Evolutionary conservation across 2,888 invertebrate genomes (phyloP).

Genomic region (Oxystoma pomonae): DNA sequence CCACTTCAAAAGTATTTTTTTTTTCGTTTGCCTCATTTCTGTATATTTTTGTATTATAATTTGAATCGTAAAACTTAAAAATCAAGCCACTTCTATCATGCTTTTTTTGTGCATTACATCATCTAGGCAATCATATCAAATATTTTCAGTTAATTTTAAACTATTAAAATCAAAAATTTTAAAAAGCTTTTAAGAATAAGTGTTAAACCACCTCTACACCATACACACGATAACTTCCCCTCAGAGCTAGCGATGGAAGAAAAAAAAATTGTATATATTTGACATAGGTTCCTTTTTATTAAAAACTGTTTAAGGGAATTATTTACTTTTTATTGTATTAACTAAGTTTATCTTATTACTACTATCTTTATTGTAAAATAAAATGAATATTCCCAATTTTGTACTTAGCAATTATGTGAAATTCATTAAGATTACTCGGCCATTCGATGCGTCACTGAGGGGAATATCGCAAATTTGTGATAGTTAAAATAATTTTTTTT

Average conservation of each 20-base stretch:
- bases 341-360: constrained; percentile 40
- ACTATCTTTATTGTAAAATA: constrained; percentile 39
- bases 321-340: constrained; percentile 20
- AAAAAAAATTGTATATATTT: neutral
- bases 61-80: neutral
- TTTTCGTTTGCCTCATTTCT: neutral
- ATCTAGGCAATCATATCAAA: neutral
- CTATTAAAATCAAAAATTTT: neutral
- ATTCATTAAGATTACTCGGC: neutral
- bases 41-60: neutral
- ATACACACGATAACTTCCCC: constrained; percentile 25
- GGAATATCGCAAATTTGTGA: too few relatives aligned
- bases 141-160: neutral
- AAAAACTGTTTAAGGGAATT: too few relatives aligned
- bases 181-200: neutral
- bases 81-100: neutral
- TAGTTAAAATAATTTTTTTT: too few relatives aligned
- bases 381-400: constrained; percentile 33
- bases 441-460: too few relatives aligned
- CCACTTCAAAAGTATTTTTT: neutral
- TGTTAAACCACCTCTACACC: neutral
- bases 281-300: neutral
- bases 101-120: neutral
- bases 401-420: constrained; percentile 41
- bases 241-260: constrained; percentile 37